These are phyloP conservation scores for Micrasema longulum DNA, from an alignment of 1,140 invertebrate species.

Conservation along the genomic window DNA sequence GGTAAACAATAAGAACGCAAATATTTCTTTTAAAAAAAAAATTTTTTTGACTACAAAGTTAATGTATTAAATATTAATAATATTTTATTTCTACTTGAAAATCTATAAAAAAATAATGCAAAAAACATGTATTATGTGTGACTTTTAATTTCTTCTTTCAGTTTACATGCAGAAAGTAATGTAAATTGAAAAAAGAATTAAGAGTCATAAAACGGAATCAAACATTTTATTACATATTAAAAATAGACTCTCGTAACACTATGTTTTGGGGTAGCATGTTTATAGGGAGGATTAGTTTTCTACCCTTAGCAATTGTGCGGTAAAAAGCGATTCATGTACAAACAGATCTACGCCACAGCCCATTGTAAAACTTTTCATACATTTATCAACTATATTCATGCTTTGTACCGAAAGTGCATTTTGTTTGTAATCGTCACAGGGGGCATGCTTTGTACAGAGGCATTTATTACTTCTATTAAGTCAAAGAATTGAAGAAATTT, in stretches of 20 bases:
- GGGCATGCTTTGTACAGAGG: slow-evolving; percentile 20
- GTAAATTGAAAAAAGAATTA: too few relatives aligned
- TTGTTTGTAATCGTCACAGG: slow-evolving; percentile 3
- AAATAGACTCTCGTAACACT: background rate
- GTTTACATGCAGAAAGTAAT: too few relatives aligned
- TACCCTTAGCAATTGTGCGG: slow-evolving; percentile 19
- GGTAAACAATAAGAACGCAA: too few relatives aligned
- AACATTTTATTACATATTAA: background rate
- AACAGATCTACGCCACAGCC: slow-evolving; percentile 10
- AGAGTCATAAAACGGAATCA: too few relatives aligned
- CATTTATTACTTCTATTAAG: slow-evolving; percentile 13
- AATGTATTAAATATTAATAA: too few relatives aligned
- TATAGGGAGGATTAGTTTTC: slow-evolving; percentile 14
- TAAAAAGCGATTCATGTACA: slow-evolving; percentile 29
- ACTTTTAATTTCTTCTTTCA: too few relatives aligned
- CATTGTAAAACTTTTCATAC: slow-evolving; percentile 34
- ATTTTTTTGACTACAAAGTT: too few relatives aligned
- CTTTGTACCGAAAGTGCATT: background rate
- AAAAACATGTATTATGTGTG: too few relatives aligned
- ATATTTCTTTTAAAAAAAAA: too few relatives aligned
- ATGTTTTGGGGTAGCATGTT: slow-evolving; percentile 26
- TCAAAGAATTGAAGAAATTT: background rate
- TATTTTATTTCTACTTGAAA: too few relatives aligned
- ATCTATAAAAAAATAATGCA: too few relatives aligned
- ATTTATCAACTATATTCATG: slow-evolving; percentile 24